Conservation (phyloP, 2,888 invertebrate species). For the Apamea epomidion region DNA sequence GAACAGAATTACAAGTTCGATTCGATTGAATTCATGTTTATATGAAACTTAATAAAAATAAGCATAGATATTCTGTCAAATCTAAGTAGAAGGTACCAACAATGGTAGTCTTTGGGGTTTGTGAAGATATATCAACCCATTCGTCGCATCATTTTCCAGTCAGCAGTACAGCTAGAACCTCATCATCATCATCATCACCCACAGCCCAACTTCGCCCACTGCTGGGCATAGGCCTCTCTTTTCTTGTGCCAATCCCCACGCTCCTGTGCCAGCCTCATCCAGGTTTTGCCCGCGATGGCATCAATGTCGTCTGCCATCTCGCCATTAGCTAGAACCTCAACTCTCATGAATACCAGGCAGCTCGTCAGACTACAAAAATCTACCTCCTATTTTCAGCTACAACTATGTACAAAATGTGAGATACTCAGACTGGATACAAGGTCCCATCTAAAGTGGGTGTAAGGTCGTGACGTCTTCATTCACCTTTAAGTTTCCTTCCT, state of each 20-base stretch:
- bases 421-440: neutral
- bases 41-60: neutral
- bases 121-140: neutral
- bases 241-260: too few species aligned
- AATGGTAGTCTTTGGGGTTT: neutral
- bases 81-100: neutral
- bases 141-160: neutral
- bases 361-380: neutral
- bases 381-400: neutral
- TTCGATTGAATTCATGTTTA: neutral
- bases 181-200: neutral
- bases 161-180: too few species aligned
- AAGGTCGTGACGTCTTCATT: conserved; percentile 28
- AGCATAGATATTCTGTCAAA: neutral
- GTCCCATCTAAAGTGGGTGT: conserved; percentile 14
- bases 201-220: too few species aligned
- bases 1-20: neutral
- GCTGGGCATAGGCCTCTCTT: too few species aligned
- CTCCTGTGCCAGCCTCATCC: too few species aligned
- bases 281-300: too few species aligned
- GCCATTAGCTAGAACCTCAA: neutral
- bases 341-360: too few species aligned
- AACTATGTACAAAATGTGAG: neutral
- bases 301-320: too few species aligned
- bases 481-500: conserved; percentile 19